Base-by-base conservation (phyloP, 2,888 invertebrate genomes). In the Ectemnius continuus region DNA sequence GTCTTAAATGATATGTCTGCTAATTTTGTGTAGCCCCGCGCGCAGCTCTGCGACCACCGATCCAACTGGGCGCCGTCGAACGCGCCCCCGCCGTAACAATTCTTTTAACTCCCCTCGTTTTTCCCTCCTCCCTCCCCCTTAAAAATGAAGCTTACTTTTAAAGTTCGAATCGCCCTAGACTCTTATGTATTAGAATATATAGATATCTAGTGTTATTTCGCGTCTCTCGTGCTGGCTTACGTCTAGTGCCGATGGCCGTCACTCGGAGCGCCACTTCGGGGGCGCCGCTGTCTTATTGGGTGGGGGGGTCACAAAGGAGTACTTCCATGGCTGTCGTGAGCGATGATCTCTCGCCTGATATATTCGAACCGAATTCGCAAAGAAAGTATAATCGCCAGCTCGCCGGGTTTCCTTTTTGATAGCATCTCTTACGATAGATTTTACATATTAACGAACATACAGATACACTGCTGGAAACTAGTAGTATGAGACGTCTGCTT, bases 1-100 rank as follows among this genome's bases (percentile, higher is more conserved):
- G 91, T 91, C 90, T 88, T 88, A 90, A 91, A 91, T 91, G 91
- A 91, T 91, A 91, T 91, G 91, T 91, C 86, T 88, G 86, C 90
- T 89, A 90, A 89, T 89, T 88, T 88, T 85, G 82, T 86, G 82
- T 81, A 83, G 36, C 36, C 36, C 36, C 23, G 5, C 36, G 36
- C 36, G 36, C 5, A 36, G 36, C 11, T 11, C 36, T 36, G 11
- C 36, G 11, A 36, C 36, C 36, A 36, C 36, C 36, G 6, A 36
- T 83, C 85, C 80, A 80, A 81, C 78, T 84, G 83, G 83, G 73
- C 65, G 77, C 84, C 85, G 83, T 82, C 84, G 84, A 23, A 23
- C 23, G 23, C 23, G 84, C 78, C 80, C 79, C 73, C 36, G 36
- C 2, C 78, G 76, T 85, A 89, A 88, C 87, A 88, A 86, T 86